Evolutionary conservation across 2,113 vertebrate species (phyloP).

Genomic region (Ardeotis arabs): DNA sequence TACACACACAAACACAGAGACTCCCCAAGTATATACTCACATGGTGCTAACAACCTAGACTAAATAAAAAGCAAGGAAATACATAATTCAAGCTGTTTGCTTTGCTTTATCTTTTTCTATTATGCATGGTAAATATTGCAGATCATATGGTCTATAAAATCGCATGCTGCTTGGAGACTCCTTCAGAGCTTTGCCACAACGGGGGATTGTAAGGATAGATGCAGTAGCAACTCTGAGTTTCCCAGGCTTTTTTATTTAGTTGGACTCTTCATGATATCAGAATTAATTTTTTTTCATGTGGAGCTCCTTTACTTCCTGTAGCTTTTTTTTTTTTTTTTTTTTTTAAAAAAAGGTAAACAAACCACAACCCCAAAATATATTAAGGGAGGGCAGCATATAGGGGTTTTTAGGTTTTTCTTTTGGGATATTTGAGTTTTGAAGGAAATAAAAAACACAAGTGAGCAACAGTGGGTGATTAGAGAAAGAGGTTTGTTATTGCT

Average conservation of each 20-base stretch:
- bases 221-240: background rate
- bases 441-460: background rate
- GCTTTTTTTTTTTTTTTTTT: too few relatives aligned
- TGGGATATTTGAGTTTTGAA: background rate
- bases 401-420: background rate
- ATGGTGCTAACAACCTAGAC: conserved; percentile 49
- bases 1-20: background rate
- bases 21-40: conserved; percentile 35
- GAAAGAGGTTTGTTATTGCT: background rate
- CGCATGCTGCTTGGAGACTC: conserved; percentile 35
- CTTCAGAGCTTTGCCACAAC: conserved; percentile 39
- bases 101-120: conserved; percentile 65
- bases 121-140: conserved; percentile 67
- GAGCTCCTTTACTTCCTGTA: background rate
- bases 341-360: background rate
- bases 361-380: background rate
- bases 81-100: conserved; percentile 65
- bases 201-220: background rate
- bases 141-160: conserved; percentile 62
- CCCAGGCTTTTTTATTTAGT: background rate
- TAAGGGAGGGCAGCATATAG: background rate
- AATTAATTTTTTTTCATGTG: background rate
- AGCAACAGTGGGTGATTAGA: background rate
- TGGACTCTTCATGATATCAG: background rate
- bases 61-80: conserved; percentile 55